Conservation (phyloP, 2,888 invertebrate species). For the Dryomyza anilis region DNA sequence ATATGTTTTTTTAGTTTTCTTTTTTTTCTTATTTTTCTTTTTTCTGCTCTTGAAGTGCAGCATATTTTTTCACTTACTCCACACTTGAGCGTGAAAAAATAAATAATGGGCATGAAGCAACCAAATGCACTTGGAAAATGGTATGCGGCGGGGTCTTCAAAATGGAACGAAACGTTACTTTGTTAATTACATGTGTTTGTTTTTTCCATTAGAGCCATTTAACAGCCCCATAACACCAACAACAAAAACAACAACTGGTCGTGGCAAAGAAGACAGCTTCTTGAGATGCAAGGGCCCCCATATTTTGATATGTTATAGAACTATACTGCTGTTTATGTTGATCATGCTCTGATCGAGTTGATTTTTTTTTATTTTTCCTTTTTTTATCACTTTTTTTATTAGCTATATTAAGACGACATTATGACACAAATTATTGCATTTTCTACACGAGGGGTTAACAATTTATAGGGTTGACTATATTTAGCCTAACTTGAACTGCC, state of each 20-base stretch:
- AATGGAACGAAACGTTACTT: conserved; percentile 10
- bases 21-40: too few species aligned
- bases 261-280: too few species aligned
- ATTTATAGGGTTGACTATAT: conserved; percentile 8
- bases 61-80: neutral
- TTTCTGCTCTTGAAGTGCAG: neutral
- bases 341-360: too few species aligned
- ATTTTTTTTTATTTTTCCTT: neutral
- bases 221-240: conserved; percentile 18
- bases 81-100: conserved; percentile 8
- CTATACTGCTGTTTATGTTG: too few species aligned
- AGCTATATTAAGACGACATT: conserved; percentile 18
- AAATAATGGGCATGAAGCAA: conserved; percentile 16
- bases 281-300: too few species aligned
- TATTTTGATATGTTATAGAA: too few species aligned
- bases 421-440: conserved; percentile 27
- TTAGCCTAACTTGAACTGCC: conserved; percentile 17
- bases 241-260: neutral
- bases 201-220: conserved; percentile 37
- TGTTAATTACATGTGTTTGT: conserved; percentile 40
- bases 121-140: conserved; percentile 7
- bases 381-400: neutral
- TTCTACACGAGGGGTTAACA: conserved; percentile 7
- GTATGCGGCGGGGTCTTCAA: neutral
- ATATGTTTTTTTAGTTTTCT: neutral